phyloP scores from a whole-genome alignment of 2,797 vertebrate species.

The Anabas testudineus region DNA sequence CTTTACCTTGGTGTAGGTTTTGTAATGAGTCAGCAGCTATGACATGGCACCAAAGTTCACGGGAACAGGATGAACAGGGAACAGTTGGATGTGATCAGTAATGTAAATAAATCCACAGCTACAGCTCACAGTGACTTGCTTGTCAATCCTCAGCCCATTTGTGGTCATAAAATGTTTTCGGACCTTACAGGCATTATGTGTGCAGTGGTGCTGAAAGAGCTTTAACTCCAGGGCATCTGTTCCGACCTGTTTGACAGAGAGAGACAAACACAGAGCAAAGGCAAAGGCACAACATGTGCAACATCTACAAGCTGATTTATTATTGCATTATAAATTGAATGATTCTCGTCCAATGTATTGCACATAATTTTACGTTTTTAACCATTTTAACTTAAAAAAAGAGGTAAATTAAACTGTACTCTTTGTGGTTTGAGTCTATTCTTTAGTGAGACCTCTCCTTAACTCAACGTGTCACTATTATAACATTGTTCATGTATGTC shows the following conservation, averaged over 20 bases:
- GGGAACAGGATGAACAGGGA: slow-evolving; percentile 68
- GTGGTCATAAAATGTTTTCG: slow-evolving; percentile 2
- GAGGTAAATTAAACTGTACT: slow-evolving; percentile 3
- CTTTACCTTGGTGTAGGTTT: slow-evolving; percentile 43
- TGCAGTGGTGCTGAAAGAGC: slow-evolving; percentile 9
- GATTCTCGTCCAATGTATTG: not conserved
- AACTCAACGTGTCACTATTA: no score
- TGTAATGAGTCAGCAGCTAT: slow-evolving; percentile 57
- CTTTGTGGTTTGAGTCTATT: slow-evolving; percentile 5
- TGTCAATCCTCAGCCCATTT: slow-evolving; percentile 46
- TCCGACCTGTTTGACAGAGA: slow-evolving; percentile 23
- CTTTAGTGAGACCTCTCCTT: not conserved
- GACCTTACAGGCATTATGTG: slow-evolving; percentile 23
- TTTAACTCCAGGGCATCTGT: not conserved
- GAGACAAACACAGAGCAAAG: not conserved
- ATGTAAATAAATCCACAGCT: slow-evolving; percentile 42
- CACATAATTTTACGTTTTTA: not conserved
- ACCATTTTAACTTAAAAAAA: not conserved
- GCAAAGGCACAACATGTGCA: not conserved
- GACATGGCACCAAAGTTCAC: slow-evolving; percentile 4
- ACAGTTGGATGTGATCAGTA: slow-evolving; percentile 36
- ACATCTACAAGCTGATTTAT: slow-evolving; percentile 4
- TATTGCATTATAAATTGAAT: not conserved
- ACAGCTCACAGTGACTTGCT: slow-evolving; percentile 27
- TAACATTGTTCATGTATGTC: no score